Percentiles rank a stretch among this genome's conserved stretches.
Evolutionary conservation across 2,888 invertebrate genomes (phyloP).

Genomic region (Conchocele bisecta): DNA sequence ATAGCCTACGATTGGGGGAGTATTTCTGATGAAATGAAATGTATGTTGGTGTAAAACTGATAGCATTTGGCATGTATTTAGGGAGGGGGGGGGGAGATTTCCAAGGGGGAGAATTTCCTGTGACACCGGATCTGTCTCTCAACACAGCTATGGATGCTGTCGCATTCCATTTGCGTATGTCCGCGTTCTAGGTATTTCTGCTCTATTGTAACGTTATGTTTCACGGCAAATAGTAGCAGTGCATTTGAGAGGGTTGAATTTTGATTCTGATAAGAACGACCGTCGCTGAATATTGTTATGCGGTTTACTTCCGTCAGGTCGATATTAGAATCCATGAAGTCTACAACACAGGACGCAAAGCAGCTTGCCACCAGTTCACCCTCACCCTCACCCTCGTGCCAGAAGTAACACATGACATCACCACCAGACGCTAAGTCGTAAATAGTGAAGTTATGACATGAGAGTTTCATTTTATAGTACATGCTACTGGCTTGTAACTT

Average conservation of each 20-base stretch:
- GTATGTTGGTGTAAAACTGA: no score
- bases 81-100: no score
- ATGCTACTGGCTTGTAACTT: slow-evolving; percentile 28
- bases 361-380: slow-evolving; percentile 33
- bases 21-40: no score
- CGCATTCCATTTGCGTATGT: slow-evolving; percentile 22
- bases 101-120: no score
- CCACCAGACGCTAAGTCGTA: slow-evolving; percentile 26
- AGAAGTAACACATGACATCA: slow-evolving; percentile 35
- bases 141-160: slow-evolving; percentile 1
- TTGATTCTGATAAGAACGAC: slow-evolving; percentile 14
- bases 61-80: no score
- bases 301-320: background rate
- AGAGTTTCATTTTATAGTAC: slow-evolving; percentile 41
- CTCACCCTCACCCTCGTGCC: slow-evolving; percentile 50
- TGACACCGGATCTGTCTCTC: no score
- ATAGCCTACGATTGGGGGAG: no score
- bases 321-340: no score
- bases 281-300: slow-evolving; percentile 3
- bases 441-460: slow-evolving; percentile 39
- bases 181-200: slow-evolving; percentile 15
- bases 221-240: slow-evolving; percentile 1
- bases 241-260: slow-evolving; percentile 11
- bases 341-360: slow-evolving; percentile 27
- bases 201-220: background rate